Base-by-base conservation (phyloP, 2,888 invertebrate species). In the Punctoribates punctum region DNA sequence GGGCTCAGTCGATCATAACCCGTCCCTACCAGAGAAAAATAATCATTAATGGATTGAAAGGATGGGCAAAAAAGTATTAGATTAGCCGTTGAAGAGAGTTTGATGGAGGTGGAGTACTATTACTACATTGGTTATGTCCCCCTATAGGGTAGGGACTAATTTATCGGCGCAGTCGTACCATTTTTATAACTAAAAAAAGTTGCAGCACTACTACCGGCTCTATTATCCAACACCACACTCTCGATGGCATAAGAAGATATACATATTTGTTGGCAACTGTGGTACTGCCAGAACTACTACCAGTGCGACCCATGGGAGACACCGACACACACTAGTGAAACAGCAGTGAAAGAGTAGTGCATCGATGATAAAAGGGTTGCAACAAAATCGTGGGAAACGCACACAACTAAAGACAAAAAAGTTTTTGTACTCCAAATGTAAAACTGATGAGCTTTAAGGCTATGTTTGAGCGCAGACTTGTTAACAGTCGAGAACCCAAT, bases 111-210 rank as follows among this genome's bases (percentile, higher is more conserved):
- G 34, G 67, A 38, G 67, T 38, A n/a, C 34, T 38, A 67, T 20
- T 67, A 67, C 67, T 17, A 67, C 67, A 67, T 67, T 67, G 67
- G 67, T 67, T 67, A 67, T 67, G 67, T 38, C 67, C 67, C 62
- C 67, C 67, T 67, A 34, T 67, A 67, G 67, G 67, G 67, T 67
- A 67, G 67, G 67, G 67, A 67, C 67, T 67, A 67, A 67, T 67
- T 67, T 38, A 67, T 34, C 20, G 38, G 67, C 67, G 67, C 67
- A 67, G 67, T 67, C 67, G 67, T 67, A 67, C 38, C 34, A 67
- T 67, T 67, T 67, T 34, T 38, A 67, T 67, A 67, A 34, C 29
- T 38, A 38, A 67, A 67, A 65, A 67, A 67, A 67, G 38, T 67
- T 67, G 67, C 38, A 67, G 17, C 34, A 38, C 67, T 67, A 67